phyloP scores from a whole-genome alignment of 2,113 vertebrate genomes.

The Ailuropoda melanoleuca region DNA sequence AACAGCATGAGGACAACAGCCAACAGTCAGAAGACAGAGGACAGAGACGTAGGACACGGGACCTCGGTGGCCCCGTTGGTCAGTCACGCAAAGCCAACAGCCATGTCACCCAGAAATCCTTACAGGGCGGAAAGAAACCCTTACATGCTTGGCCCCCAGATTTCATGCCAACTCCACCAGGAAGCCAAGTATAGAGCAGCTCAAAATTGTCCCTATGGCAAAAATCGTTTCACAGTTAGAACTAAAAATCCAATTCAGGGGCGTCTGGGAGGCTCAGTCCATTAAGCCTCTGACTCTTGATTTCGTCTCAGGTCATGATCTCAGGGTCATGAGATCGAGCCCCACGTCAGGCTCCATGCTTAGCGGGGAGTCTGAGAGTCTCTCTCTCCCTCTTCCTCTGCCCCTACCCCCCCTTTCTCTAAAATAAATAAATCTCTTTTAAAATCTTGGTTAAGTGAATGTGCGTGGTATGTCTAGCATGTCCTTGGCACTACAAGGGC shows the following conservation, averaged over 20 bases:
- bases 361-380: too few species aligned
- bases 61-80: rapidly evolving
- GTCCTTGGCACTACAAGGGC: not conserved
- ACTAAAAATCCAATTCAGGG: not conserved
- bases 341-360: too few species aligned
- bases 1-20: not conserved
- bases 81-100: rapidly evolving
- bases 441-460: not conserved
- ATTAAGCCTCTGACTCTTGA: too few species aligned
- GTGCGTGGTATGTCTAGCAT: not conserved
- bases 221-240: not conserved
- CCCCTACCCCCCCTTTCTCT: not conserved
- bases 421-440: not conserved
- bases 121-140: not conserved
- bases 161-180: not conserved
- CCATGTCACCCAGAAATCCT: not conserved
- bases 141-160: rapidly evolving
- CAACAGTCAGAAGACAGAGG: not conserved
- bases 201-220: not conserved
- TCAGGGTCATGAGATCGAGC: too few species aligned
- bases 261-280: too few species aligned
- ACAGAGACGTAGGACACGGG: too few species aligned
- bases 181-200: not conserved
- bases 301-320: too few species aligned
- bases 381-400: not conserved